Conservation (phyloP, 2,888 invertebrate genomes). For the Pecten maximus region DNA sequence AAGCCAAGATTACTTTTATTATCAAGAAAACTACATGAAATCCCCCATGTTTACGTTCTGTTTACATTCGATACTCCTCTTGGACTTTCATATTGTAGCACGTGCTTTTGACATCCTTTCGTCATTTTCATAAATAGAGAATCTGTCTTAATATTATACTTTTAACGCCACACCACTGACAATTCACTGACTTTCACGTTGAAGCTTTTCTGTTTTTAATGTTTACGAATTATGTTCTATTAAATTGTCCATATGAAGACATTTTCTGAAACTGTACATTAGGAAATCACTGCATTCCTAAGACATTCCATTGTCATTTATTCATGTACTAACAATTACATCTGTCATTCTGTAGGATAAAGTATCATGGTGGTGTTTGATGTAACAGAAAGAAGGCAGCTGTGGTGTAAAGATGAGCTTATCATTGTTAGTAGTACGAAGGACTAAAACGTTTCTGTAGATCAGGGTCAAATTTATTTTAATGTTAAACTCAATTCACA, state of each 20-base stretch:
- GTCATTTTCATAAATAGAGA: conserved; percentile 20
- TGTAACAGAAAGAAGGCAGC: no score
- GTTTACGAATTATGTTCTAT: neutral
- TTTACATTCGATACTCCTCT: conserved; percentile 35
- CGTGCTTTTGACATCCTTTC: conserved; percentile 28
- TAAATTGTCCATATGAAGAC: neutral
- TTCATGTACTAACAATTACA: neutral
- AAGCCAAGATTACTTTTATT: neutral
- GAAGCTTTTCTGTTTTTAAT: neutral
- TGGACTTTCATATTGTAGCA: conserved; percentile 26
- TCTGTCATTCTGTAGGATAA: neutral
- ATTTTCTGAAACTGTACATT: neutral
- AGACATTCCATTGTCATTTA: conserved; percentile 20
- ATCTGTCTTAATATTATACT: neutral
- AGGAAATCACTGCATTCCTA: neutral
- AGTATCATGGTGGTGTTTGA: neutral
- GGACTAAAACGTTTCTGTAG: no score
- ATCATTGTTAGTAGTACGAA: no score
- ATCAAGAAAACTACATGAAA: neutral
- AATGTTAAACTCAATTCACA: no score
- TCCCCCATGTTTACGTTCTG: conserved; percentile 13
- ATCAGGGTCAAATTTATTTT: no score
- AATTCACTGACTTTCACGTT: neutral
- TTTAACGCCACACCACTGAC: neutral
- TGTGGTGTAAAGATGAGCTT: no score